Evolutionary conservation across 2,797 vertebrate genomes (phyloP), one percentile per base, ranked within the genome.

Genomic region (Gymnoscopelus microlampas): DNA sequence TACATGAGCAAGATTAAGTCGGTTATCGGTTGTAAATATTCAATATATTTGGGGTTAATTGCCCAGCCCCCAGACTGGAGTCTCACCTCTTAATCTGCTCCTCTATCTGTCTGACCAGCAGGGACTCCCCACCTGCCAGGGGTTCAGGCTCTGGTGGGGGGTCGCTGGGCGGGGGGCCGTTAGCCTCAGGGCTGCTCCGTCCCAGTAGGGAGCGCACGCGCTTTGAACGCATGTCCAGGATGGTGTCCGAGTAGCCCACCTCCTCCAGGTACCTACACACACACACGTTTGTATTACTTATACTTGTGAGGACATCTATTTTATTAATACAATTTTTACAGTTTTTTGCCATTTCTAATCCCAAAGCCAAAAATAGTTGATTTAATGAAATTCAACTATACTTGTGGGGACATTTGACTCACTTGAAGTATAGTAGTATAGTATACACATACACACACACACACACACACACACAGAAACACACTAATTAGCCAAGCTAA

Each of bases 71-170:
- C 26, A 29, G 26, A 56, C 24, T 3, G 23, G 29, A 12, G 23
- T 80, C 88, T 92, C 80, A 96, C 96, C 96, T 95, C 85, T 96
- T 96, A 76, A 97, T 97, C 85, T 97, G 96, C 71, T 97, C 96
- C 76, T 97, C 96, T 13, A 97, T 97, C 88, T 97, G 96, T 66
- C 94, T 93, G 80, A 96, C 95, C 76, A 97, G 84, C 64, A 96
- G 83, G 0, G 96, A 96, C 76, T 96, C 95, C 29, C 90, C 93
- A 0, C 87, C 90, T 0, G 85, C 74, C 11, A 89, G 88, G 2
- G 92, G 71, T 57, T 94, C 91, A 0, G 91, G 83, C 53, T 94
- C 93, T 0, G 87, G 57, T 8, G 78, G 85, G 56, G 88, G 76
- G 44, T 95, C 94, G 0, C 81, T 65, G 0, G 91, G 59, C 0